phyloP scores from a whole-genome alignment of 2,797 vertebrate genomes.

The Poeciliopsis gracilis region DNA sequence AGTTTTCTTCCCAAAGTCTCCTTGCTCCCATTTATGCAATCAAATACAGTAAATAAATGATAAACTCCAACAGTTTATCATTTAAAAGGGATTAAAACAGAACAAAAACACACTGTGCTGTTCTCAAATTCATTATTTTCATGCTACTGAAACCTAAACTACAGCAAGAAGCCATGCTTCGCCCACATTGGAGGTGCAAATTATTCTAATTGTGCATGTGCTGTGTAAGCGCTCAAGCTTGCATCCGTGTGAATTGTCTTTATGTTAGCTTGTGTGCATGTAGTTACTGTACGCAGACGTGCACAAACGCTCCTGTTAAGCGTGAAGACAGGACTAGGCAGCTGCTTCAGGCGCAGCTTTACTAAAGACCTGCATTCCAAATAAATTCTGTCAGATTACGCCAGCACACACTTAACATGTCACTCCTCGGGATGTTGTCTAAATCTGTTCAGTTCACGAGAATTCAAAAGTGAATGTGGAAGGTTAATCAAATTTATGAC shows the following conservation, averaged over 20 bases:
- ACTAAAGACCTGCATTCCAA: slow-evolving; percentile 65
- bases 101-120: neutral
- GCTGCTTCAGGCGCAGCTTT: slow-evolving; percentile 64
- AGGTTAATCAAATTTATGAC: slow-evolving; percentile 26
- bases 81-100: neutral
- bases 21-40: neutral
- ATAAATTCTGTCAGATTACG: slow-evolving; percentile 69
- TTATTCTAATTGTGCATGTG: neutral
- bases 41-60: neutral
- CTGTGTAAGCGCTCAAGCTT: neutral
- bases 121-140: neutral
- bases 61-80: no score
- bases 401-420: slow-evolving; percentile 61
- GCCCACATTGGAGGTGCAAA: neutral
- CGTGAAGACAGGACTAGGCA: slow-evolving; percentile 58
- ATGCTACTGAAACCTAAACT: neutral
- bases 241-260: neutral
- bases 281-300: slow-evolving; percentile 36
- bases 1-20: neutral
- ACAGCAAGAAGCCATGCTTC: neutral
- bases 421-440: slow-evolving; percentile 48
- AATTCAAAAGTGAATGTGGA: slow-evolving; percentile 29
- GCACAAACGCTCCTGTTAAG: slow-evolving; percentile 39
- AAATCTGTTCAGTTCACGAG: slow-evolving; percentile 47
- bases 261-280: slow-evolving; percentile 3